phyloP scores from a whole-genome alignment of 2,888 invertebrate genomes.

The Sisyra terminalis region DNA sequence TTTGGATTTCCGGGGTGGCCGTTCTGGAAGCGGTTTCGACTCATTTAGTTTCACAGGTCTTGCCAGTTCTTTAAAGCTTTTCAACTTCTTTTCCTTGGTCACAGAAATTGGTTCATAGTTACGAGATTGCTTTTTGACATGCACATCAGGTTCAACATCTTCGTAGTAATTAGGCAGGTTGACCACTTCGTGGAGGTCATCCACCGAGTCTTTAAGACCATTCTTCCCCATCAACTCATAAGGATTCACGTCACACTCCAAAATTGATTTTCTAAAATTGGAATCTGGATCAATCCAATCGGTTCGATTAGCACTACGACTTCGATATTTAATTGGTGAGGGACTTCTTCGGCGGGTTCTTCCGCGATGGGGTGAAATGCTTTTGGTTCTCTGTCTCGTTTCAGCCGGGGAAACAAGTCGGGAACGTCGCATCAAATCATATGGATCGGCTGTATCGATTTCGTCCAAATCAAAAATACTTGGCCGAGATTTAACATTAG shows the following conservation, averaged over 20 bases:
- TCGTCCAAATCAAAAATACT: slow-evolving; percentile 41
- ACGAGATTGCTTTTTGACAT: not conserved
- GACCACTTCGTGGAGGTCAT: slow-evolving; percentile 12
- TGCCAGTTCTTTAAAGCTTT: slow-evolving; percentile 2
- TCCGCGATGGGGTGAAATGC: slow-evolving; percentile 37
- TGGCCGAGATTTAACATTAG: slow-evolving; percentile 33
- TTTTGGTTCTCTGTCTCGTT: slow-evolving; percentile 25
- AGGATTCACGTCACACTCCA: slow-evolving; percentile 72
- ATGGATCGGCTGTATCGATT: slow-evolving; percentile 48
- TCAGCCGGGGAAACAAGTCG: slow-evolving; percentile 46
- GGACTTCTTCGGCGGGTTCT: slow-evolving; percentile 29
- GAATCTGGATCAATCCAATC: slow-evolving; percentile 22
- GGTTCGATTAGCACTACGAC: slow-evolving; percentile 33
- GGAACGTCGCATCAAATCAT: slow-evolving; percentile 67
- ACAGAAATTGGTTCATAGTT: not conserved
- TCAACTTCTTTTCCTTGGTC: slow-evolving; percentile 8
- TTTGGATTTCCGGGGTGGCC: slow-evolving; percentile 18
- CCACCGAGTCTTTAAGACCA: slow-evolving; percentile 23
- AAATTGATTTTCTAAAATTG: slow-evolving; percentile 45
- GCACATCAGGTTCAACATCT: not conserved
- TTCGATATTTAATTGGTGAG: slow-evolving; percentile 28
- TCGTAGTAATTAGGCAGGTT: not conserved
- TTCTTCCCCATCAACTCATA: slow-evolving; percentile 51
- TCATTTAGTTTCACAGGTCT: not conserved
- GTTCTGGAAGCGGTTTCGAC: not conserved